These are phyloP conservation scores for Chalcosyrphus nemorum DNA, from an alignment of 2,888 invertebrate genomes.

Conservation along the genomic window DNA sequence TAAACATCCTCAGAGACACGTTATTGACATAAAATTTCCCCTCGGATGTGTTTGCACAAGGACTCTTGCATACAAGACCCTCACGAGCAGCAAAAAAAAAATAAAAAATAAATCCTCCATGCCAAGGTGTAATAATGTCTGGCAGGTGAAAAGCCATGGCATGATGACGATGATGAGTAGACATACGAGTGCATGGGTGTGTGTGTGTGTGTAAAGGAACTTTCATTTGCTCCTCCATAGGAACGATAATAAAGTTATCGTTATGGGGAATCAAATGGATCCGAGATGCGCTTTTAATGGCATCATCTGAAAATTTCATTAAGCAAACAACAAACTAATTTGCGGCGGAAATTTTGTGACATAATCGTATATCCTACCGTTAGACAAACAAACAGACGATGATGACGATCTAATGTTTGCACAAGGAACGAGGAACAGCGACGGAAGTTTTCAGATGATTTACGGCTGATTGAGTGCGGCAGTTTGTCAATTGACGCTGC, in stretches of 20 bases:
- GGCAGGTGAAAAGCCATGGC: conserved; percentile 47
- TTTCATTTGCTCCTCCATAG: conserved; percentile 17
- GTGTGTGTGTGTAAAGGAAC: conserved; percentile 26
- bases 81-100: background rate
- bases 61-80: background rate
- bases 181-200: background rate
- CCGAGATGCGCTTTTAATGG: conserved; percentile 72
- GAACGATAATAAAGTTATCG: conserved; percentile 69
- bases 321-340: conserved; percentile 73
- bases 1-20: conserved; percentile 41
- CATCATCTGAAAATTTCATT: conserved; percentile 73
- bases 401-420: background rate
- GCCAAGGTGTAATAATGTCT: conserved; percentile 28
- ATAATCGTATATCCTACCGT: conserved; percentile 58
- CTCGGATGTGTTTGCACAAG: conserved; percentile 34
- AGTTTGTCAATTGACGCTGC: conserved; percentile 64
- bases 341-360: conserved; percentile 70
- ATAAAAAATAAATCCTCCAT: background rate
- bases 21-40: conserved; percentile 66
- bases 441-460: conserved; percentile 37
- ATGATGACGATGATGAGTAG: conserved; percentile 30
- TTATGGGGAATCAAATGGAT: conserved; percentile 69
- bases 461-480: conserved; percentile 63
- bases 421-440: background rate
- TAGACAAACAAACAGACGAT: conserved; percentile 25